Evolutionary conservation across 2,797 vertebrate species (phyloP).

Genomic region (Tachyglossus aculeatus): DNA sequence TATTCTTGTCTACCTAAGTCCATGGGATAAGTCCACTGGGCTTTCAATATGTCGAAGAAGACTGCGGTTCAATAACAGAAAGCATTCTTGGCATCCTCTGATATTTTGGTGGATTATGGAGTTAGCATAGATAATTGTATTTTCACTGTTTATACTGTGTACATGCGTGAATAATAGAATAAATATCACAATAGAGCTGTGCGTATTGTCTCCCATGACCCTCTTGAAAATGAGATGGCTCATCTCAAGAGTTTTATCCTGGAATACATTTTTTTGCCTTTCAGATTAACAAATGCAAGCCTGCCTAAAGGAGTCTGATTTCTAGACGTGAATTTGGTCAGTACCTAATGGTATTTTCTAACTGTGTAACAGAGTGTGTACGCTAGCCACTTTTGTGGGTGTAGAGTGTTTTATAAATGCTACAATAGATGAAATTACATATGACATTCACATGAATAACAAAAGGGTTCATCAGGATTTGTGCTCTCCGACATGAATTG

Average conservation of each 20-base stretch:
- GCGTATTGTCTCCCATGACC: background rate
- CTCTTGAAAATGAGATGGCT: background rate
- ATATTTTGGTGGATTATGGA: background rate
- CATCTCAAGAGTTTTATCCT: constrained; percentile 1
- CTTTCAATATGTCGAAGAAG: constrained; percentile 5
- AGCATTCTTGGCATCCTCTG: background rate
- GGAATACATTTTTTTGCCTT: background rate
- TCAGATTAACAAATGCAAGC: constrained; percentile 1
- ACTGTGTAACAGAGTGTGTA: too few relatives aligned
- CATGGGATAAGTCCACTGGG: too few relatives aligned
- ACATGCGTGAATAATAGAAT: constrained; percentile 7
- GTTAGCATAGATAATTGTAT: constrained; percentile 27
- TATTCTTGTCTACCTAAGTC: too few relatives aligned
- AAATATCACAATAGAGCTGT: background rate
- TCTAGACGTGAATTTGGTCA: background rate
- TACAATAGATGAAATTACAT: background rate
- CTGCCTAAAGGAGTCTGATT: background rate
- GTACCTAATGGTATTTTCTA: background rate
- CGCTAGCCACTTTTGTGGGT: background rate
- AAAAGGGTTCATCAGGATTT: background rate
- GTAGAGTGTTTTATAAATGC: background rate
- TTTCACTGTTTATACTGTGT: background rate
- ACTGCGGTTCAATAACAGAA: background rate
- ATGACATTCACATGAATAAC: background rate
- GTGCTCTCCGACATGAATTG: background rate